These are phyloP conservation scores for Upupa epops DNA, from an alignment of 2,113 vertebrate genomes.

Conservation along the genomic window DNA sequence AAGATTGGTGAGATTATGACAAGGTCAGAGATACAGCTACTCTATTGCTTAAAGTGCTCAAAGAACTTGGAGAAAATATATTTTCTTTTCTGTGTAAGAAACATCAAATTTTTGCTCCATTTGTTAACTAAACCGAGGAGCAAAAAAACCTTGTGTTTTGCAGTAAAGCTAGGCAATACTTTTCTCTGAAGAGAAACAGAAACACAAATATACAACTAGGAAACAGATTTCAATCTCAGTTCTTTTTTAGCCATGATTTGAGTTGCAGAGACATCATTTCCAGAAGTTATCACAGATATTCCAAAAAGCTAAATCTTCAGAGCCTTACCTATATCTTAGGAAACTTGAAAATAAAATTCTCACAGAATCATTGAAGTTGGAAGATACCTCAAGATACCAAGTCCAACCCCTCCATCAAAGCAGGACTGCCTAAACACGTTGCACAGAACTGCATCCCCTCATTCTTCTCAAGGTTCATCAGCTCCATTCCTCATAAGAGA, in stretches of 20 bases:
- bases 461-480: too few relatives aligned
- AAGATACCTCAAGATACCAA: too few relatives aligned
- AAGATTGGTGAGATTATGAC: neutral
- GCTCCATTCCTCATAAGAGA: too few relatives aligned
- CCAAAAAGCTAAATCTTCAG: neutral
- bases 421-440: too few relatives aligned
- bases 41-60: neutral
- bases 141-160: neutral
- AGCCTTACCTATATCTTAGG: neutral
- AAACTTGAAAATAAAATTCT: neutral
- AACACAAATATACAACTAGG: neutral
- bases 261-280: rapidly evolving
- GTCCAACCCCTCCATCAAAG: too few relatives aligned
- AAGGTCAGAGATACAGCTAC: neutral
- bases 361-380: too few relatives aligned
- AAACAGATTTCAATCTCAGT: neutral
- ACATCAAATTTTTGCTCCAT: neutral
- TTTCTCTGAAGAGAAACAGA: neutral
- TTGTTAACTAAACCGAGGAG: neutral
- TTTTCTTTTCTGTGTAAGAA: neutral
- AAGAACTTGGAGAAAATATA: neutral
- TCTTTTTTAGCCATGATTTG: neutral
- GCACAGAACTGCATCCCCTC: too few relatives aligned
- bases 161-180: neutral
- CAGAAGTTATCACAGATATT: neutral